Evolutionary conservation across 2,797 vertebrate genomes (phyloP).

Genomic region (Rousettus madagascariensis): DNA sequence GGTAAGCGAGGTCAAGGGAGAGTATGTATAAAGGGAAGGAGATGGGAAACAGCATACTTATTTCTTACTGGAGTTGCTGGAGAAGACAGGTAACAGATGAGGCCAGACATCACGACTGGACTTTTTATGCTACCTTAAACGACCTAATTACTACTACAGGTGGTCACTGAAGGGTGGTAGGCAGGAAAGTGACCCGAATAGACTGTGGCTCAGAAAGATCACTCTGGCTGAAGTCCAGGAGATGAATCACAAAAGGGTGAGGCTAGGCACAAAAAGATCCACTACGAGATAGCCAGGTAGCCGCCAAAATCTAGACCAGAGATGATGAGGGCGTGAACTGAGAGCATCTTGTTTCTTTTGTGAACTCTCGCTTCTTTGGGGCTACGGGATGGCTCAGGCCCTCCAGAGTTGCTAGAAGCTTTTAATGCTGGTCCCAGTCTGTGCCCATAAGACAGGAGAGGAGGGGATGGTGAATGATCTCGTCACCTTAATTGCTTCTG

Average conservation of each 20-base stretch:
- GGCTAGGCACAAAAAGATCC: background rate
- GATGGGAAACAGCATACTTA: background rate
- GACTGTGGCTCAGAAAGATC: background rate
- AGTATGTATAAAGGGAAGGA: background rate
- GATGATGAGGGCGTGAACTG: background rate
- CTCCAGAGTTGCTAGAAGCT: background rate
- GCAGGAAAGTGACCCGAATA: background rate
- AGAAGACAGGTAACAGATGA: background rate
- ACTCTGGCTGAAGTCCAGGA: background rate
- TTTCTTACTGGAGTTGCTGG: background rate
- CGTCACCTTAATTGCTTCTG: background rate
- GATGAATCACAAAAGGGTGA: background rate
- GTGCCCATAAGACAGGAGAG: background rate
- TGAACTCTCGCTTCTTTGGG: background rate
- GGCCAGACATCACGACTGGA: background rate
- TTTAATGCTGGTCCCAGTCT: background rate
- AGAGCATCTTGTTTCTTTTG: background rate
- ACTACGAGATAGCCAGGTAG: background rate
- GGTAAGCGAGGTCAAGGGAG: background rate
- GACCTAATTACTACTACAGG: constrained; percentile 15
- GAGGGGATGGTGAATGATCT: background rate
- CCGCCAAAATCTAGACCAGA: background rate
- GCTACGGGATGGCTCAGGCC: background rate
- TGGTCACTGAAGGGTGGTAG: background rate
- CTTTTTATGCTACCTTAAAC: background rate